Percentiles rank a stretch among this genome's conserved stretches.
Evolutionary conservation across 2,888 invertebrate genomes (phyloP).

Genomic region (Plebejus argus): DNA sequence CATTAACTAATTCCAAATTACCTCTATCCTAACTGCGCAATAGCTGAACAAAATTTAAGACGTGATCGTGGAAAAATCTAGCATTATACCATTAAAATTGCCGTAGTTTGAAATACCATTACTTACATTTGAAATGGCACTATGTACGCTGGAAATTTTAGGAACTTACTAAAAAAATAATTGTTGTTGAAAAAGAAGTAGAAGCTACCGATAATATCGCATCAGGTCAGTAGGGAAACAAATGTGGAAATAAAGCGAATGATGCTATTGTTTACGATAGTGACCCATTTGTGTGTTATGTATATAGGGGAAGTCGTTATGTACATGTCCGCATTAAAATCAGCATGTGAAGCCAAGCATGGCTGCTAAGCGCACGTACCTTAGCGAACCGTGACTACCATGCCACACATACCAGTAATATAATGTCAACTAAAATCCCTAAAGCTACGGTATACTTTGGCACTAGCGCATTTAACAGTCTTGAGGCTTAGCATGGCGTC

Average conservation of each 20-base stretch:
- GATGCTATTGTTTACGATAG: slow-evolving; percentile 17
- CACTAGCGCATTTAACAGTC: neutral
- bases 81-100: too few species aligned
- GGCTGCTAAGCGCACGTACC: slow-evolving; percentile 31
- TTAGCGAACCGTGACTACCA: slow-evolving; percentile 31
- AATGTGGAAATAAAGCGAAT: neutral
- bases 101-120: too few species aligned
- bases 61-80: slow-evolving; percentile 1
- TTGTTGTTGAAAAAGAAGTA: neutral
- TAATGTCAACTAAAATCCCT: slow-evolving; percentile 16
- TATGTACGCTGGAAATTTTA: too few species aligned
- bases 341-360: slow-evolving; percentile 32
- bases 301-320: slow-evolving; percentile 32
- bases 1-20: slow-evolving; percentile 7
- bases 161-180: too few species aligned
- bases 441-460: neutral
- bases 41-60: neutral
- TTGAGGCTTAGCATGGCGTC: neutral
- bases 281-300: slow-evolving; percentile 25
- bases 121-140: too few species aligned
- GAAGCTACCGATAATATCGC: neutral
- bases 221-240: slow-evolving; percentile 19
- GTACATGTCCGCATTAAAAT: slow-evolving; percentile 34
- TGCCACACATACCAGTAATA: slow-evolving; percentile 13
- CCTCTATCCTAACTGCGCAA: neutral